A percentile compares a stretch with the other conserved stretches of the same genome.
phyloP scores from a whole-genome alignment of 2,113 vertebrate species.

The Forbesichthys papilliferus region DNA sequence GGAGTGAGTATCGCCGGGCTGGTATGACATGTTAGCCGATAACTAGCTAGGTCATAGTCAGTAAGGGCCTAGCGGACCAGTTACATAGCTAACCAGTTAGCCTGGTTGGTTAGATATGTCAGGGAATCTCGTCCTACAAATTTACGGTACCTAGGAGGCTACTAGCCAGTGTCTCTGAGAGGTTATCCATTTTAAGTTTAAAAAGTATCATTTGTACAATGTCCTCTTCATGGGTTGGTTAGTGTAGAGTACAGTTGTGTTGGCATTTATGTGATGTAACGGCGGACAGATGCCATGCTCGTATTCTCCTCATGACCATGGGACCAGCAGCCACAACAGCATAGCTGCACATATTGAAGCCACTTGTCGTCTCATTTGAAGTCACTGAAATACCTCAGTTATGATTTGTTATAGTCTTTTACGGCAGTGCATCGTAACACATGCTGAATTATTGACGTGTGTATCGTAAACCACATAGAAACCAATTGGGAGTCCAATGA shows the following conservation, averaged over 20 bases:
- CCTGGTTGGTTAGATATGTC: neutral
- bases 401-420: too few species aligned
- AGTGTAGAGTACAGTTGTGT: too few species aligned
- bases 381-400: too few species aligned
- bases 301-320: neutral
- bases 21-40: neutral
- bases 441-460: neutral
- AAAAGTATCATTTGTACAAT: too few species aligned
- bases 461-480: neutral
- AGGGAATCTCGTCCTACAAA: too few species aligned
- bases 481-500: slow-evolving; percentile 6
- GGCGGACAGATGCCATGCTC: neutral
- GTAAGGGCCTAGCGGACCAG: neutral
- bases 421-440: too few species aligned
- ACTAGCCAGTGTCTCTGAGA: too few species aligned
- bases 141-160: too few species aligned
- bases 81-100: neutral
- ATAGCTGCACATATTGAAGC: neutral
- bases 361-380: neutral
- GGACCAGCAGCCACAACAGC: neutral
- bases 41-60: too few species aligned
- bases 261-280: too few species aligned
- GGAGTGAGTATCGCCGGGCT: slow-evolving; percentile 68
- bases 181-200: too few species aligned
- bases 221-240: too few species aligned